Base-by-base conservation (phyloP, 2,797 vertebrate species). In the Spheniscus humboldti region DNA sequence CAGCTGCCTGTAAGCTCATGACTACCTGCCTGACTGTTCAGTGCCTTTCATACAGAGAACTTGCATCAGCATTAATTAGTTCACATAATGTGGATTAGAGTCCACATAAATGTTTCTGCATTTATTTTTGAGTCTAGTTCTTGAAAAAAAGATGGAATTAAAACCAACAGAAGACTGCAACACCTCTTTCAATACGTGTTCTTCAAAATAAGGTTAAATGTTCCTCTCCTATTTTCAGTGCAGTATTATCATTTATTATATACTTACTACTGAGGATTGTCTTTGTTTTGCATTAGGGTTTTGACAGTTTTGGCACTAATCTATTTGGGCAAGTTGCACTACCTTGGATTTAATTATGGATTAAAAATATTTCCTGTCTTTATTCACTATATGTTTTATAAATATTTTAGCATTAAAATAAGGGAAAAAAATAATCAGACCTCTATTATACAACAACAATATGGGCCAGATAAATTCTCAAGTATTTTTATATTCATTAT, bases 261-360 rank as follows among this genome's bases (percentile, higher is more conserved):
- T 28, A 60, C 9, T 50, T n/a, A 11, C 31, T 76, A 69, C 41
- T 80, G 71, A 66, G 48, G 27, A 86, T 11, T 59, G 28, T 18
- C 50, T 86, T 72, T 88, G 59, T 30, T 92, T 87, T 77, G 41
- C 67, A 68, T 50, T 47, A 67, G 7, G 30, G n/a, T 71, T 95
- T 91, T 92, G 66, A 92, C 25, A 94, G 43, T 37, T n/a, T 37
- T 66, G 27, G 27, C 56, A 72, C 17, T 84, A 66, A 88, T 69
- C 66, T 84, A 18, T 62, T 73, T 82, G 60, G 59, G 18, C 25
- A 90, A 85, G 28, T 11, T 89, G 48, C 45, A 62, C 41, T 75
- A 50, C 27, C 20, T 35, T 57, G 33, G 41, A 86, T 62, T 87
- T 66, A 86, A 56, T 45, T 82, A 79, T 5, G 12, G 55, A 87